Base-by-base conservation (phyloP, 2,888 invertebrate species). In the Alloplasta piceator region DNA sequence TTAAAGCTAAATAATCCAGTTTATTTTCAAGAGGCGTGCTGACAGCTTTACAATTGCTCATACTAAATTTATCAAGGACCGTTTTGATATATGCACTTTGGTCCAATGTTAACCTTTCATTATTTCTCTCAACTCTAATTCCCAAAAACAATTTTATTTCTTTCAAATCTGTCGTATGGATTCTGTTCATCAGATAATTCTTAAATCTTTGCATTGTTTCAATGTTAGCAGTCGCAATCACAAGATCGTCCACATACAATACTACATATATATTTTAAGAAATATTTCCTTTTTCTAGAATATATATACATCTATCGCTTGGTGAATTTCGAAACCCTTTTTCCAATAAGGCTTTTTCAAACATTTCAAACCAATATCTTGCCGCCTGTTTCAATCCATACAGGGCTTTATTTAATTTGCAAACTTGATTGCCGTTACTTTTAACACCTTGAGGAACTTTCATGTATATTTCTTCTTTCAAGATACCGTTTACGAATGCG, bases 331-430 rank as follows among this genome's bases (percentile, higher is more conserved):
- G 9, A 43, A 80, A 77, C 5, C 55, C 76, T 14, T 10, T 12
- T 10, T 72, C 72, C 61, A 43, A 63, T 9, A 76, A 38, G 9
- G 9, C 63, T 66, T 39, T 5, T 5, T 66, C 12, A 50, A 66
- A 38, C n/a, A 10, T 1, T 39, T 66, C 12, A 50, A 38, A 66
- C 12, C 50, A 66, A 50, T 38, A 66, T 66, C 66, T 4, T 14
- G 66, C 36, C 38, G 48, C 14, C 61, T 80, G 80, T 71, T 82
- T 80, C 6, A 82, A 66, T 4, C 82, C 78, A 58, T 82, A 80
- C 60, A 80, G 9, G n/a, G 82, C 68, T 80, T 80, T 77, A 41
- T 80, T 74, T 6, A 81, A 56, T 68, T 73, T 78, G 46, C 81
- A 78, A 12, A 48, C 48, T 6, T n/a, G 26, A 10, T 67, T 55